These are phyloP conservation scores for Tyrophagus putrescentiae DNA, from an alignment of 1,140 invertebrate species.

Conservation along the genomic window DNA sequence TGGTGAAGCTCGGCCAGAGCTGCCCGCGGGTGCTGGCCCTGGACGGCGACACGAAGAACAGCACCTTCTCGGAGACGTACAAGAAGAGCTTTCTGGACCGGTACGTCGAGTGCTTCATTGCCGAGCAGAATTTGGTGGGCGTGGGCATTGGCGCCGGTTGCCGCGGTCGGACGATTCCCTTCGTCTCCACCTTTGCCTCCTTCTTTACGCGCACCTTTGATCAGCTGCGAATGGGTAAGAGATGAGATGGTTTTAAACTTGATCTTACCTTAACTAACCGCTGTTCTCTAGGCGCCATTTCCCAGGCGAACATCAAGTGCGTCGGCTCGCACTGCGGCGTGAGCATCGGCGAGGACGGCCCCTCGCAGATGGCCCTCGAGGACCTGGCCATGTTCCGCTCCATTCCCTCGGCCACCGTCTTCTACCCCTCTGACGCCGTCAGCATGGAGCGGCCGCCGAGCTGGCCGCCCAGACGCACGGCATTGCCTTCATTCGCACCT, in stretches of 20 bases:
- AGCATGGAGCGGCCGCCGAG: constrained; percentile 83
- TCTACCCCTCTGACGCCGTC: constrained; percentile 94
- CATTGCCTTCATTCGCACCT: constrained; percentile 89
- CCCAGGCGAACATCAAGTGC: constrained; percentile 93
- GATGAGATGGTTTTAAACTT: neutral
- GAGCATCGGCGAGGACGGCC: constrained; percentile 82
- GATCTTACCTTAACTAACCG: no score
- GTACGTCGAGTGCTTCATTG: constrained; percentile 96
- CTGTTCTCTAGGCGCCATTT: constrained; percentile 53
- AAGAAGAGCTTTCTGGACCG: constrained; percentile 50
- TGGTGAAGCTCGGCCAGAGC: constrained; percentile 68
- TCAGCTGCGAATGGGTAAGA: constrained; percentile 82
- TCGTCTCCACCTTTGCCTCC: constrained; percentile 90
- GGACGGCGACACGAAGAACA: constrained; percentile 96
- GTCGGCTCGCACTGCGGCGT: constrained; percentile 86
- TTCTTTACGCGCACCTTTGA: constrained; percentile 94
- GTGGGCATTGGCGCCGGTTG: constrained; percentile 85
- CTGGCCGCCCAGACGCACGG: constrained; percentile 88
- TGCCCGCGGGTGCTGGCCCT: constrained; percentile 73
- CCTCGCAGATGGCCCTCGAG: constrained; percentile 98
- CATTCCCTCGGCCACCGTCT: constrained; percentile 79
- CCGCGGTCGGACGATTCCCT: constrained; percentile 70
- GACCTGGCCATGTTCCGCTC: constrained; percentile 89
- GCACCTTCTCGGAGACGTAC: constrained; percentile 87
- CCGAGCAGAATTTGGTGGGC: constrained; percentile 93